Evolutionary conservation across 2,113 vertebrate species (phyloP), one percentile per base, ranked within the genome.

Genomic region (Glaucidium brasilianum): DNA sequence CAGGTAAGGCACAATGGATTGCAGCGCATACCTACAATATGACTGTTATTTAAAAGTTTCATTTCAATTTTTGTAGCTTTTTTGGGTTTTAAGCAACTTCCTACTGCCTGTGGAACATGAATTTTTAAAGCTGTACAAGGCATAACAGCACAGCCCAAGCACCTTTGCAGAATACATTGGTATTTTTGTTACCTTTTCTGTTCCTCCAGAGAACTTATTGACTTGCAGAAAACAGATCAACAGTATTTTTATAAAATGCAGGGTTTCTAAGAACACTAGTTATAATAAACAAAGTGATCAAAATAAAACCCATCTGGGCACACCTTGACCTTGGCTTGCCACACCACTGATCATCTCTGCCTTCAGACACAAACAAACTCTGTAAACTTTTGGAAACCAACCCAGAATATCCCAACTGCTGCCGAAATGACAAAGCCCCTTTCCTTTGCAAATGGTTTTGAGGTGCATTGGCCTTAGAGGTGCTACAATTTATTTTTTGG

Each of bases 1-100:
- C 97, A 97, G 91, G 89, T 90, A 30, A 67, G 81, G 84, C 83
- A 96, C 86, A 91, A 94, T 50, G 92, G 64, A 79, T 72, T 60
- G 59, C 69, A 53, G 92, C 5, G 1, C 73, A 29, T 37, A 43
- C 56, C 53, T 32, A 37, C 69, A 49, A 37, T 8, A 10, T 1
- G 45, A 41, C 63, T 9, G 75, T 73, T 86, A 77, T 53, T 97
- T 89, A 35, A 82, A 52, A 76, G 66, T 10, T 90, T 60, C 43
- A 29, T 60, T 88, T 85, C 34, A 25, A 49, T 73, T 92, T 74
- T 39, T 35, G 66, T 21, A 47, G 30, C 56, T 91, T 81, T 41
- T 55, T 21, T 15, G 39, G 64, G 13, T 64, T 88, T 88, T 52
- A 55, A 87, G 64, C 68, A 84, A 19, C 68, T 86, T 45, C 39